Conservation (phyloP, 1,140 invertebrate genomes). For the Diorhabda elongata region DNA sequence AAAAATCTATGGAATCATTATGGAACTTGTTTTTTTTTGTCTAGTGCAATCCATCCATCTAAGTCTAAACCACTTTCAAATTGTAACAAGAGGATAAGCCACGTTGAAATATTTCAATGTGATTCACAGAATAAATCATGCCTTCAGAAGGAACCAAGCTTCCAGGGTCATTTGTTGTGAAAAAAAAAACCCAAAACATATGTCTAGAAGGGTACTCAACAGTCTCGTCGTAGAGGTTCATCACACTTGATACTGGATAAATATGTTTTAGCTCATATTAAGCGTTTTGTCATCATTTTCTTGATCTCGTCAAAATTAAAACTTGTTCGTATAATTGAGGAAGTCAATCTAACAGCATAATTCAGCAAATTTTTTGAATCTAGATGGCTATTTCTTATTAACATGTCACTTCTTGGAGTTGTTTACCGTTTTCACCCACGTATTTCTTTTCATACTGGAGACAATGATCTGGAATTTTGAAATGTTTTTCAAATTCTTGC, state of each 20-base stretch:
- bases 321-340: not conserved
- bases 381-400: too few relatives aligned
- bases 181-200: not conserved
- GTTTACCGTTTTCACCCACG: constrained; percentile 2
- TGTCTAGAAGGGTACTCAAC: not conserved
- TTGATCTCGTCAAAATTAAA: not conserved
- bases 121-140: too few relatives aligned
- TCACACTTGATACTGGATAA: not conserved
- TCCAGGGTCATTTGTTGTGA: not conserved
- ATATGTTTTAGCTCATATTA: not conserved
- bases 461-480: not conserved
- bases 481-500: not conserved
- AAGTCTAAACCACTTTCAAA: not conserved
- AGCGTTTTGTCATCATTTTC: not conserved
- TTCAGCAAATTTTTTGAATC: not conserved
- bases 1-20: too few relatives aligned
- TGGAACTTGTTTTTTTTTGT: too few relatives aligned
- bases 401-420: not conserved
- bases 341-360: not conserved
- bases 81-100: not conserved
- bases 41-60: not conserved
- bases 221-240: not conserved
- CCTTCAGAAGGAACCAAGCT: not conserved
- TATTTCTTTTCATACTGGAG: constrained; percentile 2
- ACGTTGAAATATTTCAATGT: not conserved